phyloP scores from a whole-genome alignment of 1,140 invertebrate genomes.

The Sminthurides bifidus region DNA sequence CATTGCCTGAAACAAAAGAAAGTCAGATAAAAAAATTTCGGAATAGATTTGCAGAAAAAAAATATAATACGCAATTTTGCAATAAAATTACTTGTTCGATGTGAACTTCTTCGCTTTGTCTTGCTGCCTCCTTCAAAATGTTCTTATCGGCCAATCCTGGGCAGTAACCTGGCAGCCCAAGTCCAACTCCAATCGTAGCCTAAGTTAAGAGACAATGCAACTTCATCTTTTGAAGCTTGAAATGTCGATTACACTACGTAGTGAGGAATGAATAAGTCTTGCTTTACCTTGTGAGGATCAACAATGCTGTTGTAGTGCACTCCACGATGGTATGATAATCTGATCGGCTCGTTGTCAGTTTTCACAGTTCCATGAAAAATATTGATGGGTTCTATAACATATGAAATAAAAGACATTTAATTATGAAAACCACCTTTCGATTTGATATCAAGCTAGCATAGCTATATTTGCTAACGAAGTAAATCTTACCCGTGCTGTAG shows the following conservation, averaged over 20 bases:
- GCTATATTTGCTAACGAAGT: no score
- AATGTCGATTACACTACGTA: neutral
- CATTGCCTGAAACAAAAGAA: slow-evolving; percentile 56
- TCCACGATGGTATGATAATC: slow-evolving; percentile 78
- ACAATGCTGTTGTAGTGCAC: slow-evolving; percentile 86
- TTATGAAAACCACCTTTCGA: no score
- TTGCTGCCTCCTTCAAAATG: slow-evolving; percentile 63
- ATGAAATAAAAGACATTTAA: slow-evolving; percentile 6
- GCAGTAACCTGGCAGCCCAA: slow-evolving; percentile 71
- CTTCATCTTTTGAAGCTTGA: neutral
- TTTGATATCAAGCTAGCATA: no score
- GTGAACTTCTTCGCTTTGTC: slow-evolving; percentile 70
- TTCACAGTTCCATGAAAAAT: slow-evolving; percentile 68
- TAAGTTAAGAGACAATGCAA: neutral
- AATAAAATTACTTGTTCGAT: slow-evolving; percentile 56
- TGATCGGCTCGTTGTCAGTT: slow-evolving; percentile 67
- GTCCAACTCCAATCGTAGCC: slow-evolving; percentile 68
- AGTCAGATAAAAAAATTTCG: neutral
- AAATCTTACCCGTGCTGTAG: slow-evolving; percentile 58
- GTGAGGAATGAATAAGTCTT: neutral
- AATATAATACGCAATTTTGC: neutral
- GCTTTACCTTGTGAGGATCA: slow-evolving; percentile 59
- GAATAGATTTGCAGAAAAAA: neutral
- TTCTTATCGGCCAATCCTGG: slow-evolving; percentile 65
- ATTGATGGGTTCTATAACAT: slow-evolving; percentile 67